phyloP scores from a whole-genome alignment of 2,797 vertebrate genomes.

The Malurus leucopterus region DNA sequence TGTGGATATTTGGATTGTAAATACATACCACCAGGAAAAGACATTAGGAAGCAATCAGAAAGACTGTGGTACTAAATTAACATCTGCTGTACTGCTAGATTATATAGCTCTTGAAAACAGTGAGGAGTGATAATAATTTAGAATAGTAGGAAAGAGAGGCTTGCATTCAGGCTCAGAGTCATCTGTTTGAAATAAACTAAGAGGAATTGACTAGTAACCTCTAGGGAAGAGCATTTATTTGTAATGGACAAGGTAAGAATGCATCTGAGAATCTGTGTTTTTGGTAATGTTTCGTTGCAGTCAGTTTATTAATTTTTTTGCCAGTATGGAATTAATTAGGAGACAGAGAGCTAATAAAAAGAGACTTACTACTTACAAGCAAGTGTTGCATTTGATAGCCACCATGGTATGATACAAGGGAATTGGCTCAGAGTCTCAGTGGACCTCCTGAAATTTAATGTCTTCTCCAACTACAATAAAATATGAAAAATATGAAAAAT shows the following conservation, averaged over 20 bases:
- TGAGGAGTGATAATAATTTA: background rate
- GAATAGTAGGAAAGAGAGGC: background rate
- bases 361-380: background rate
- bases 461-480: background rate
- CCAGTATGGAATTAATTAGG: background rate
- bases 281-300: background rate
- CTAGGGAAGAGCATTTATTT: background rate
- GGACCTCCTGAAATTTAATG: background rate
- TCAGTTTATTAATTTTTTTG: background rate
- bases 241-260: background rate
- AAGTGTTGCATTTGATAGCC: rapidly evolving
- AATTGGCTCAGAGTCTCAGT: background rate
- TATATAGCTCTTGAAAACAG: background rate
- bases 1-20: slow-evolving; percentile 16
- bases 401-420: background rate
- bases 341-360: background rate
- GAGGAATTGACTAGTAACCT: background rate
- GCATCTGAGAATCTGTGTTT: background rate
- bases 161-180: background rate
- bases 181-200: background rate
- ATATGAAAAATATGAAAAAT: background rate
- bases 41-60: slow-evolving; percentile 29
- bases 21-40: background rate
- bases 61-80: background rate
- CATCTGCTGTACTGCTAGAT: background rate